Conservation (phyloP, 2,113 vertebrate species). For the Pogonocichla stellata region DNA sequence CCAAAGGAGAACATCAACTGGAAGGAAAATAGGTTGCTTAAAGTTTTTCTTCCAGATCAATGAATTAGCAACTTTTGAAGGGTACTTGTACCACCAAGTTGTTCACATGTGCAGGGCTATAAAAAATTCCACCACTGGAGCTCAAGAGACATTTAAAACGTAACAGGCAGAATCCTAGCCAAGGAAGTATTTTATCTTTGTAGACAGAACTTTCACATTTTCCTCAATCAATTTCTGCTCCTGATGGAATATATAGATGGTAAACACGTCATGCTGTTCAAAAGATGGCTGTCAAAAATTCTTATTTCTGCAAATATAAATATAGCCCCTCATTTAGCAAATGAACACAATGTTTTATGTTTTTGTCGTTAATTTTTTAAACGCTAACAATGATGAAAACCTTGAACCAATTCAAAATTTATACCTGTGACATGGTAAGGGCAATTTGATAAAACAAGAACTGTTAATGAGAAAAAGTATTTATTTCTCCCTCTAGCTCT, state of each 20-base stretch:
- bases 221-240: background rate
- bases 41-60: background rate
- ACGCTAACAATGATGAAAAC: background rate
- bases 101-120: background rate
- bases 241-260: background rate
- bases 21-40: background rate
- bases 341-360: background rate
- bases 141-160: background rate
- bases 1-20: background rate
- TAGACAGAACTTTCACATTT: background rate
- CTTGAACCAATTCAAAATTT: background rate
- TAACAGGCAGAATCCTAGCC: background rate
- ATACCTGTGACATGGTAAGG: background rate
- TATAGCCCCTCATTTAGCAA: background rate
- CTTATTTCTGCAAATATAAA: background rate
- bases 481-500: background rate
- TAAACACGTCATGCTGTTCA: background rate
- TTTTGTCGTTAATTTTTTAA: background rate
- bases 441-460: background rate
- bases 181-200: background rate
- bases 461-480: background rate
- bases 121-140: background rate
- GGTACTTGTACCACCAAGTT: background rate
- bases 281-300: background rate
- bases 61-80: background rate